Evolutionary conservation across 2,113 vertebrate genomes (phyloP).

Genomic region (Corythornis cristatus): DNA sequence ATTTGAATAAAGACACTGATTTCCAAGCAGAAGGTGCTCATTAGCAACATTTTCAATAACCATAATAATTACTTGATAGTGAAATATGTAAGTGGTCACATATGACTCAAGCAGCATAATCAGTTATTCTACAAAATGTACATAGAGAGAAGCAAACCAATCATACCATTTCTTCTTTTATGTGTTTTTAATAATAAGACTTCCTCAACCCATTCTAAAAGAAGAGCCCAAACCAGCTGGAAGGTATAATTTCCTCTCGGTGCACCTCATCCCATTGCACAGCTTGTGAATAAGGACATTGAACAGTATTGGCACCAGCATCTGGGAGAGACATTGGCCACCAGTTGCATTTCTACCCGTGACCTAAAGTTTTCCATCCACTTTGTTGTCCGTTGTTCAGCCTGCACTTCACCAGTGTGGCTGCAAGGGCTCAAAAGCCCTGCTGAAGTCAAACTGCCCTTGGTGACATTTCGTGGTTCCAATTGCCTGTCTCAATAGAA

Average conservation of each 20-base stretch:
- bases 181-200: not conserved
- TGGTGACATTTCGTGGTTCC: not conserved
- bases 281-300: not conserved
- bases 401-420: fast-evolving
- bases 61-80: not conserved
- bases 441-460: not conserved
- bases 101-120: not conserved
- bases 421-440: not conserved
- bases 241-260: not conserved
- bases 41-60: not conserved
- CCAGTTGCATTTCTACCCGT: fast-evolving
- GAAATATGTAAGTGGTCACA: not conserved
- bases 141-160: not conserved
- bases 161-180: not conserved
- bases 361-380: not conserved
- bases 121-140: not conserved
- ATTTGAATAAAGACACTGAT: not conserved
- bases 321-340: not conserved
- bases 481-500: not conserved
- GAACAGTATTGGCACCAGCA: not conserved
- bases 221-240: not conserved
- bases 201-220: not conserved
- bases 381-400: not conserved
- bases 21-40: not conserved
- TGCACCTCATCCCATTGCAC: not conserved